Conservation (phyloP, 1,140 invertebrate genomes). For the Ditylenchus dipsaci region DNA sequence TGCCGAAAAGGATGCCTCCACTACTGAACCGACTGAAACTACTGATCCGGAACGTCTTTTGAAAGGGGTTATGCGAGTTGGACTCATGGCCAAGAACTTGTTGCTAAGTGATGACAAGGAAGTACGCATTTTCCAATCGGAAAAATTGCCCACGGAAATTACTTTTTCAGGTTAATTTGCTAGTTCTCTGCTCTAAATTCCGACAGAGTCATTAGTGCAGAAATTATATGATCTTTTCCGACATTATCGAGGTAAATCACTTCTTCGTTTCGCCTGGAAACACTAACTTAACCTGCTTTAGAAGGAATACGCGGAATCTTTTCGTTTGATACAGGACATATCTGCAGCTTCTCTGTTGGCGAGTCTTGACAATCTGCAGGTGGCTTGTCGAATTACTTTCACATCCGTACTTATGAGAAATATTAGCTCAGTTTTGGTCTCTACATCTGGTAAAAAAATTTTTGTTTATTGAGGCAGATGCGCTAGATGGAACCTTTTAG, state of each 20-base stretch:
- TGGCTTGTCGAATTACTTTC: constrained; percentile 25
- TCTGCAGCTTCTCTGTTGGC: constrained; percentile 15
- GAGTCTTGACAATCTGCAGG: neutral
- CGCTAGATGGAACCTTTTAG: too few relatives aligned
- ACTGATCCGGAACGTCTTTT: constrained; percentile 73
- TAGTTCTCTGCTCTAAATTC: constrained; percentile 90
- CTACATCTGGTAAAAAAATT: neutral
- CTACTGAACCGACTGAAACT: constrained; percentile 7
- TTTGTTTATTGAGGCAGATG: too few relatives aligned
- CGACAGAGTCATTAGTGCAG: constrained; percentile 77
- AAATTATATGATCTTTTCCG: constrained; percentile 75
- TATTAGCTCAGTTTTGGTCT: neutral
- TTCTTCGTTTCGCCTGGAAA: too few relatives aligned
- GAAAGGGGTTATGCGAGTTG: constrained; percentile 93
- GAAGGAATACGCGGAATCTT: constrained; percentile 5
- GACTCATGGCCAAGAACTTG: constrained; percentile 85
- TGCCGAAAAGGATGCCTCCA: too few relatives aligned
- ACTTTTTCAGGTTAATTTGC: constrained; percentile 76
- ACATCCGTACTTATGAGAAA: constrained; percentile 31
- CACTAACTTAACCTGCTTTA: constrained; percentile 6
- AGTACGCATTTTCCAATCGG: constrained; percentile 70
- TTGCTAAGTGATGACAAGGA: constrained; percentile 80
- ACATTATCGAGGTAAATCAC: constrained; percentile 67
- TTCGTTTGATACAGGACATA: constrained; percentile 8
- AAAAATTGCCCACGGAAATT: too few relatives aligned